Percentiles rank a stretch among this genome's conserved stretches.
phyloP scores from a whole-genome alignment of 2,888 invertebrate genomes.

The Alloplasta piceator region DNA sequence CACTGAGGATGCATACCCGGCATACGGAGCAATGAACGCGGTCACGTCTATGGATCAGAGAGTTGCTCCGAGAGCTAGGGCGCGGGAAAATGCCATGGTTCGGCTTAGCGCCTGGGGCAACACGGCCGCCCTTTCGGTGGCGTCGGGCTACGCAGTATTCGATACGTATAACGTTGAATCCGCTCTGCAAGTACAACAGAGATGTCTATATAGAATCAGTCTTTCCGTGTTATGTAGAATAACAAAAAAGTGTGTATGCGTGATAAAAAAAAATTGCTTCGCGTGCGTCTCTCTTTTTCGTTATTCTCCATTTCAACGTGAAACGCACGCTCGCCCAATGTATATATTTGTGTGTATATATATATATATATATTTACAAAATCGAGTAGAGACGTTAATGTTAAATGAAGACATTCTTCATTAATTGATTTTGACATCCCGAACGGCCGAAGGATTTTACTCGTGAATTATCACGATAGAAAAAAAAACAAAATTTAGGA shows the following conservation, averaged over 20 bases:
- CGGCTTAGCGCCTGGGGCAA: too few species aligned
- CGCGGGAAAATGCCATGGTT: too few species aligned
- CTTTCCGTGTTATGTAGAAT: slow-evolving; percentile 61
- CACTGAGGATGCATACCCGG: too few species aligned
- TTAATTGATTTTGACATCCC: slow-evolving; percentile 28
- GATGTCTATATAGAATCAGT: slow-evolving; percentile 64
- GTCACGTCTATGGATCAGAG: too few species aligned
- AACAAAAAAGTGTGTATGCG: slow-evolving; percentile 57
- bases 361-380: slow-evolving; percentile 70
- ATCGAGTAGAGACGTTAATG: slow-evolving; percentile 50
- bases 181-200: too few species aligned
- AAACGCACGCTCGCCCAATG: slow-evolving; percentile 59
- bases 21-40: too few species aligned
- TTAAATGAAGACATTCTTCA: slow-evolving; percentile 43
- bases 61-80: too few species aligned
- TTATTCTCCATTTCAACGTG: slow-evolving; percentile 31
- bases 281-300: slow-evolving; percentile 41
- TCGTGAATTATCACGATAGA: background rate
- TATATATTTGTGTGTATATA: slow-evolving; percentile 58
- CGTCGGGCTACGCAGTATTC: too few species aligned
- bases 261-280: slow-evolving; percentile 55
- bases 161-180: too few species aligned
- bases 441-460: background rate
- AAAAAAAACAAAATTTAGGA: slow-evolving; percentile 21
- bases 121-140: too few species aligned